Evolutionary conservation across 2,888 invertebrate species (phyloP).

Genomic region (Xanthorhoe designata): DNA sequence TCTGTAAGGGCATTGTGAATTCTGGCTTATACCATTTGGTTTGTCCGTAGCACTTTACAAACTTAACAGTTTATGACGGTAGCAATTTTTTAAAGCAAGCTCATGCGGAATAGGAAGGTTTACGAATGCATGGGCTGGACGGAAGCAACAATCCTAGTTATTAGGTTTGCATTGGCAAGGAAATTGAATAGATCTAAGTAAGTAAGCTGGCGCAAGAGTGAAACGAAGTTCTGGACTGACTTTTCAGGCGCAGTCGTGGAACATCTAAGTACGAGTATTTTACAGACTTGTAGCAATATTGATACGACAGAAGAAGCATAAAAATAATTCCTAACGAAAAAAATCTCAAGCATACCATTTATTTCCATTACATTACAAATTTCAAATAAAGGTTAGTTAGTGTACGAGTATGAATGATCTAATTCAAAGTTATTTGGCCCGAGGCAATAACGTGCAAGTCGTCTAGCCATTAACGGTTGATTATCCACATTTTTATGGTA

Average conservation of each 20-base stretch:
- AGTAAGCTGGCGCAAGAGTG: not conserved
- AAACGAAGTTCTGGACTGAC: not conserved
- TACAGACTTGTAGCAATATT: too few relatives aligned
- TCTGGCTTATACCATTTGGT: not conserved
- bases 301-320: too few relatives aligned
- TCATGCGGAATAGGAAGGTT: slow-evolving; percentile 33
- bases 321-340: not conserved
- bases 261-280: too few relatives aligned
- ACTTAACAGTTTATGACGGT: not conserved
- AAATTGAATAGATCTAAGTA: slow-evolving; percentile 18
- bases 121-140: slow-evolving; percentile 12
- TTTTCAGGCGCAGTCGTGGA: too few relatives aligned
- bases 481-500: slow-evolving; percentile 29
- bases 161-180: slow-evolving; percentile 27
- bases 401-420: slow-evolving; percentile 10
- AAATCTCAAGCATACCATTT: not conserved
- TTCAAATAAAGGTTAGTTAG: slow-evolving; percentile 1
- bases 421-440: slow-evolving; percentile 15
- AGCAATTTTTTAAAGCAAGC: not conserved
- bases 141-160: slow-evolving; percentile 21
- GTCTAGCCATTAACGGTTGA: slow-evolving; percentile 20
- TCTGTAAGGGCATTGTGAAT: too few relatives aligned
- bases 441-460: slow-evolving; percentile 18
- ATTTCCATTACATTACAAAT: not conserved
- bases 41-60: not conserved